Percentiles rank a stretch among this genome's conserved stretches.
Conservation (phyloP, 2,113 vertebrate species). For the Turdus rufiventris region DNA sequence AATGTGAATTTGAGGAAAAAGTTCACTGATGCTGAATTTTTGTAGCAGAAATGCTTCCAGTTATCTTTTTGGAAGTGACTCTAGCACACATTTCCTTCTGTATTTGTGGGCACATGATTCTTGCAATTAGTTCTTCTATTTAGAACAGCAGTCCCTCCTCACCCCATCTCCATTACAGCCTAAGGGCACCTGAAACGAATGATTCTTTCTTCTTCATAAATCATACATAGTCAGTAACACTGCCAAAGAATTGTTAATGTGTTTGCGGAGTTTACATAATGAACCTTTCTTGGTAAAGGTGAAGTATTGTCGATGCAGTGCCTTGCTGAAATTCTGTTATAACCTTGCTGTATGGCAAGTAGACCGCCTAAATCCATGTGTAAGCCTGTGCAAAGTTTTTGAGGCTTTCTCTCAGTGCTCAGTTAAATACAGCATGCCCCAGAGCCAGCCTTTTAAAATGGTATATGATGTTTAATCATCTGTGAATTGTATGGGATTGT, state of each 20-base stretch:
- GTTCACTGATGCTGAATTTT: not conserved
- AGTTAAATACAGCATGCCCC: not conserved
- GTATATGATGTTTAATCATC: not conserved
- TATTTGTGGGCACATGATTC: not conserved
- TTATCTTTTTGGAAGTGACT: not conserved
- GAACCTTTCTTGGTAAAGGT: conserved; percentile 20
- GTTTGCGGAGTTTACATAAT: conserved; percentile 28
- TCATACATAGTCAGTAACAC: not conserved
- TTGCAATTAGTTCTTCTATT: conserved; percentile 16
- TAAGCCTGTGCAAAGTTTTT: not conserved
- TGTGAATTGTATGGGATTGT: not conserved
- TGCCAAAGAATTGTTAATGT: conserved; percentile 24
- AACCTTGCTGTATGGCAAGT: not conserved
- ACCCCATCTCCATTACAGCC: not conserved
- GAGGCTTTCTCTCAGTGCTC: not conserved
- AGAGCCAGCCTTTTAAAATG: not conserved
- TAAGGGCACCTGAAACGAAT: not conserved
- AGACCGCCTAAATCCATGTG: not conserved
- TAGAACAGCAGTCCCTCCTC: not conserved
- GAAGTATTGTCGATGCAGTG: not conserved
- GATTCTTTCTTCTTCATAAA: conserved; percentile 6
- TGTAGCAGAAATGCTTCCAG: not conserved
- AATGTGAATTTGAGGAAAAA: not conserved
- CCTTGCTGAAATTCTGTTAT: not conserved
- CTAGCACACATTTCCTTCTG: not conserved